Evolutionary conservation across 2,888 invertebrate species (phyloP), one percentile per base, ranked within the genome.

Genomic region (Sepioteuthis lessoniana): DNA sequence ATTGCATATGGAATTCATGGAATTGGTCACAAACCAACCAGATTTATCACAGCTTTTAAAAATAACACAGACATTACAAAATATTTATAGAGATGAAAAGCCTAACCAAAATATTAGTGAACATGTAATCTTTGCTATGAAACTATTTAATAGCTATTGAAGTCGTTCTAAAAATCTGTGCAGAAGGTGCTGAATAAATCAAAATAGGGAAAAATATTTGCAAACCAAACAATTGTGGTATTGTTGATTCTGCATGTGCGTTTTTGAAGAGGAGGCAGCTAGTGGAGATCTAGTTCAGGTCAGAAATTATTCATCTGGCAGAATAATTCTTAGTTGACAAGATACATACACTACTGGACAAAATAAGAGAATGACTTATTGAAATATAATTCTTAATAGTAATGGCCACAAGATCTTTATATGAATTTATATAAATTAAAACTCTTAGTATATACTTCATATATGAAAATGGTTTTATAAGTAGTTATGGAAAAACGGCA

Each of bases 1-100:
- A 76, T 76, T 76, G 76, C 76, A 76, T 76, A 76, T n/a, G n/a
- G n/a, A 76, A 76, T 76, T 76, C n/a, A 76, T n/a, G n/a, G n/a
- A 76, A 76, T 76, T 76, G 76, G 76, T 76, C 76, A 76, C 76
- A 76, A 76, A 76, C 76, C 76, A 76, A 76, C n/a, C 76, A 35
- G 76, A 76, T 76, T 76, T 76, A 76, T 76, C 76, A 76, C 76
- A 76, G 76, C 76, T 76, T 76, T 76, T 76, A n/a, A n/a, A 76
- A 76, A 76, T 76, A 76, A 76, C n/a, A 76, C n/a, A 76, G n/a
- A 76, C 76, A 76, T 76, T 76, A 76, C 13, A 35, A 76, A n/a
- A 76, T 76, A 76, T 76, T 76, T 76, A 35, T 76, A n/a, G 1
- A 76, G n/a, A n/a, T 8, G 31, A 31, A 31, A 76, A 76, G n/a